phyloP scores from a whole-genome alignment of 2,113 vertebrate species.

The Coracopsis vasa region DNA sequence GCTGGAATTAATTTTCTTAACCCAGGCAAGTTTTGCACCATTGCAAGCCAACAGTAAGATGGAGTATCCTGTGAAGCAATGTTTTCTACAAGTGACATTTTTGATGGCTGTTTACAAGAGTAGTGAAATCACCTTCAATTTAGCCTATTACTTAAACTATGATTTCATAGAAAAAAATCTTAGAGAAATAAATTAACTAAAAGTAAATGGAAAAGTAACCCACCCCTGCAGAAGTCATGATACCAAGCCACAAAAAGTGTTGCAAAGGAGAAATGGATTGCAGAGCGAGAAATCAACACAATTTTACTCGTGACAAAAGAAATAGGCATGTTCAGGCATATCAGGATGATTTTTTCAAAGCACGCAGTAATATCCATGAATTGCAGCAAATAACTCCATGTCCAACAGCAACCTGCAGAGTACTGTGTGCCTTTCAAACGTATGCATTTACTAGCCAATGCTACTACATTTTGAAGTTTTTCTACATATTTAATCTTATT shows the following conservation, averaged over 20 bases:
- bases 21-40: not conserved
- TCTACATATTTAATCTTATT: not conserved
- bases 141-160: not conserved
- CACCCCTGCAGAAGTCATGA: not conserved
- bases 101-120: not conserved
- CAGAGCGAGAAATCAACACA: conserved; percentile 14
- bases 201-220: not conserved
- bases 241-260: not conserved
- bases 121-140: not conserved
- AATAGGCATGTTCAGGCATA: not conserved
- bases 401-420: conserved; percentile 3
- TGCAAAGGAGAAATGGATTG: conserved; percentile 7
- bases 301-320: not conserved
- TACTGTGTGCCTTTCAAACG: not conserved
- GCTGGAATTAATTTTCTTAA: not conserved
- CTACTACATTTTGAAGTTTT: not conserved
- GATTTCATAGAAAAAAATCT: not conserved
- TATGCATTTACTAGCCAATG: not conserved
- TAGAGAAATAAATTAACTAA: not conserved
- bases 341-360: not conserved
- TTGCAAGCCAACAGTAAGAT: not conserved
- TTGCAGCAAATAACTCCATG: not conserved
- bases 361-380: not conserved
- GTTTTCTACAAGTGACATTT: not conserved
- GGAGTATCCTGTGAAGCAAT: not conserved